Percentiles rank a stretch among this genome's conserved stretches.
Evolutionary conservation across 2,888 invertebrate species (phyloP).

Genomic region (Drosophila pseudotakahashii): DNA sequence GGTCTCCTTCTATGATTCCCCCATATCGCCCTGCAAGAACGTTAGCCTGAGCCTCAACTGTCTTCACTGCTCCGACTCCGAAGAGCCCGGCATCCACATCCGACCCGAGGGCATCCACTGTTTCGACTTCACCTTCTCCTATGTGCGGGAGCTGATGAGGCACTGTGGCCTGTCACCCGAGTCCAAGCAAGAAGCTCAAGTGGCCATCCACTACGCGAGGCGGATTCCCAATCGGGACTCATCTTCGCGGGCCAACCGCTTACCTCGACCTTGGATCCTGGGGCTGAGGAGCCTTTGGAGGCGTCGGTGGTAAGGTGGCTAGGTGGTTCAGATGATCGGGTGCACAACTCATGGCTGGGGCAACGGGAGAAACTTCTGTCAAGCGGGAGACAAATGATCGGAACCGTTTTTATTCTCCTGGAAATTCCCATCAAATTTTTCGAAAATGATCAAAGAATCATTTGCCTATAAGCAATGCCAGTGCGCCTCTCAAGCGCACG

Average conservation of each 20-base stretch:
- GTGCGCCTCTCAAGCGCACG: slow-evolving; percentile 55
- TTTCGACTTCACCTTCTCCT: slow-evolving; percentile 1
- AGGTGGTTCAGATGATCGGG: no score
- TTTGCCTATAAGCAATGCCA: slow-evolving; percentile 70
- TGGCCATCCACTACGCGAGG: slow-evolving; percentile 9
- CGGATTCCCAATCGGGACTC: neutral
- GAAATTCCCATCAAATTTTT: slow-evolving; percentile 54
- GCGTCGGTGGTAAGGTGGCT: neutral
- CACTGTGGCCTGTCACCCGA: slow-evolving; percentile 5
- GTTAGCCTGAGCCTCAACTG: slow-evolving; percentile 11
- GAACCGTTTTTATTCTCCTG: slow-evolving; percentile 33
- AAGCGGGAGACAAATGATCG: slow-evolving; percentile 15
- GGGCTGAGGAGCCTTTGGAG: neutral
- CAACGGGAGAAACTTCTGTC: slow-evolving; percentile 18
- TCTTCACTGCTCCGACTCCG: slow-evolving; percentile 9
- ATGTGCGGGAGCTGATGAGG: slow-evolving; percentile 7
- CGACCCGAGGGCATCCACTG: slow-evolving; percentile 3
- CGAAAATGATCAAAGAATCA: slow-evolving; percentile 61
- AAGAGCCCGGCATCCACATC: neutral
- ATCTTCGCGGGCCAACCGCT: neutral
- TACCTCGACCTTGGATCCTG: neutral
- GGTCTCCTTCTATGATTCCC: slow-evolving; percentile 10
- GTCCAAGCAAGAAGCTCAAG: neutral
- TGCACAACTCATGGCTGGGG: neutral
- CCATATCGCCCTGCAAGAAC: slow-evolving; percentile 5